Evolutionary conservation across 1,140 invertebrate species (phyloP).

Genomic region (Aphaenogaster rudis): DNA sequence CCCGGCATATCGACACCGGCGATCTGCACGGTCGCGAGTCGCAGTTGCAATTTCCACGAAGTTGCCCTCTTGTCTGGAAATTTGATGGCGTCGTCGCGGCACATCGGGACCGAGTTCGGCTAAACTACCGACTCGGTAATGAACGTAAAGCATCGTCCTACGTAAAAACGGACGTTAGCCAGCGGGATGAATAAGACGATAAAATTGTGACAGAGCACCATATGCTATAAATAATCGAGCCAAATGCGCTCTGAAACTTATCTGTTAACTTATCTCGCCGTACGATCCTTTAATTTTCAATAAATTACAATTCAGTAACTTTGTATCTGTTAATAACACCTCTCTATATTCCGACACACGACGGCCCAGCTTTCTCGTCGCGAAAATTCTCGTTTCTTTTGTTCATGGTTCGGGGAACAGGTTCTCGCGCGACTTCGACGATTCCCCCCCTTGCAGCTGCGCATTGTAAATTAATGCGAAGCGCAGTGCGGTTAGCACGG

Average conservation of each 20-base stretch:
- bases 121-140: conserved; percentile 36
- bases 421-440: conserved; percentile 8
- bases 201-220: not conserved
- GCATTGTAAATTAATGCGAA: conserved; percentile 49
- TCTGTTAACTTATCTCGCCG: not conserved
- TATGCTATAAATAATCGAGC: conserved; percentile 18
- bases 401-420: conserved; percentile 24
- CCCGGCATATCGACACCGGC: conserved; percentile 31
- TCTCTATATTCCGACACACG: not conserved
- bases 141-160: conserved; percentile 21
- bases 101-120: not conserved
- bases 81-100: conserved; percentile 7
- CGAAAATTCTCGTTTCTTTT: conserved; percentile 44
- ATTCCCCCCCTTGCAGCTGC: conserved; percentile 9
- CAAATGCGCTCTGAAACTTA: not conserved
- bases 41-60: conserved; percentile 34
- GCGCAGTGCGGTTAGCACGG: conserved; percentile 18
- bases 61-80: not conserved
- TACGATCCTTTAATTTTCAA: conserved; percentile 24
- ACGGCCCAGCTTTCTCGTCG: conserved; percentile 4
- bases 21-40: conserved; percentile 22
- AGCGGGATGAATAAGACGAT: conserved; percentile 8
- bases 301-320: conserved; percentile 34
- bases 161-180: conserved; percentile 19
- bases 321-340: conserved; percentile 36